These are phyloP conservation scores for Eriosoma lanigerum DNA, from an alignment of 1,140 invertebrate species.

Conservation along the genomic window DNA sequence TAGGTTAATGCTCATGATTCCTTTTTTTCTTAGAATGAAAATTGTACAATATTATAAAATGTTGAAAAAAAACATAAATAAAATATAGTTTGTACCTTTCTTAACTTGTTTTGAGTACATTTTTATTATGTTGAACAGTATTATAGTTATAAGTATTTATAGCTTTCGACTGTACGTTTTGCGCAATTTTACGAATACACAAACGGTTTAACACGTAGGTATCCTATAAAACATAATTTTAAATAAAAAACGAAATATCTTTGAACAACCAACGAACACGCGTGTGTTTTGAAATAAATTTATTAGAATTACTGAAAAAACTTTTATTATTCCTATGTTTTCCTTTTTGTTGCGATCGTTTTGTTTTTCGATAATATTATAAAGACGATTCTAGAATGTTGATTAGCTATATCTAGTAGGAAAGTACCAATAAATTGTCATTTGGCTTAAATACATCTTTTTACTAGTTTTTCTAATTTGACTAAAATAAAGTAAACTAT, in stretches of 20 bases:
- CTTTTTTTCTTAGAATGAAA: background rate
- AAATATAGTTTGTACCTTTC: slow-evolving; percentile 17
- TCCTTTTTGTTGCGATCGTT: too few species aligned
- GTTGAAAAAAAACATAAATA: background rate
- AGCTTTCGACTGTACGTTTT: slow-evolving; percentile 21
- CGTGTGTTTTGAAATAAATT: background rate
- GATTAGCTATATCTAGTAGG: too few species aligned
- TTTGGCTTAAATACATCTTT: too few species aligned
- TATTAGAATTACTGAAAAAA: slow-evolving; percentile 6
- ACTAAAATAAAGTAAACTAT: too few species aligned
- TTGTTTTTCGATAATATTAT: background rate
- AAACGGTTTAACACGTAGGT: slow-evolving; percentile 11
- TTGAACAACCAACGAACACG: too few species aligned
- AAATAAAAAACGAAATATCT: background rate
- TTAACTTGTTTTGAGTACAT: slow-evolving; percentile 23
- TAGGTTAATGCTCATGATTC: background rate
- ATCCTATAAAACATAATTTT: slow-evolving; percentile 3
- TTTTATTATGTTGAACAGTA: background rate
- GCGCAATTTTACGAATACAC: background rate
- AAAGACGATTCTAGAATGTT: background rate
- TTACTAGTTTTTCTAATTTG: too few species aligned
- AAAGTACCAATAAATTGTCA: too few species aligned
- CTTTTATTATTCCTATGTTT: background rate
- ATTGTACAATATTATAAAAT: background rate
- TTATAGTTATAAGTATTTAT: slow-evolving; percentile 38